phyloP scores from a whole-genome alignment of 2,888 invertebrate genomes.

The Cheilosia grossa region DNA sequence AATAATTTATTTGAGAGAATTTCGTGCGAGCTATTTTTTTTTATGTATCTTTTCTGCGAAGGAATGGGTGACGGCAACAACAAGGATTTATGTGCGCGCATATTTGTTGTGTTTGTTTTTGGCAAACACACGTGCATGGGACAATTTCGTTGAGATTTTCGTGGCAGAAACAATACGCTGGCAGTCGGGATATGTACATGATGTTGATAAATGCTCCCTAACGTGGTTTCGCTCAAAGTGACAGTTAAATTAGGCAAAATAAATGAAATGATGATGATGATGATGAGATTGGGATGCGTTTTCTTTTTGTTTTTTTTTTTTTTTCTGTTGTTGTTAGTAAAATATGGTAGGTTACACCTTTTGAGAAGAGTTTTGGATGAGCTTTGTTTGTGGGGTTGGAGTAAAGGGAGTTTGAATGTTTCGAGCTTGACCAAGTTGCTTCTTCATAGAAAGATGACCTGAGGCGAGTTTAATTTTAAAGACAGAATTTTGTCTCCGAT shows the following conservation, averaged over 20 bases:
- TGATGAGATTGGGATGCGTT: not conserved
- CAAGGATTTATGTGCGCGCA: conserved; percentile 46
- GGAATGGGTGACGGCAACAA: conserved; percentile 9
- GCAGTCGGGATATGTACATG: not conserved
- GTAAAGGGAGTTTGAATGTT: too few species aligned
- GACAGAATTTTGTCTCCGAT: too few species aligned
- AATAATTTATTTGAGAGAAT: conserved; percentile 54
- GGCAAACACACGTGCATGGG: conserved; percentile 48
- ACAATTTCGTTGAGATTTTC: conserved; percentile 35
- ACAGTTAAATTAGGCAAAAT: conserved; percentile 52
- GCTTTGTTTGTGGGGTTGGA: too few species aligned
- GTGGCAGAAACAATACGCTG: not conserved
- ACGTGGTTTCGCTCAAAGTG: conserved; percentile 46
- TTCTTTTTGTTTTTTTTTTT: not conserved
- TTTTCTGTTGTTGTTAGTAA: not conserved
- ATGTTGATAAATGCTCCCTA: conserved; percentile 44
- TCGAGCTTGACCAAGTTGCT: too few species aligned
- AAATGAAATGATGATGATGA: conserved; percentile 37
- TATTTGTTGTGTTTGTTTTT: conserved; percentile 40
- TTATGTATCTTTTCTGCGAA: not conserved
- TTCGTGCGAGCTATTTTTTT: not conserved
- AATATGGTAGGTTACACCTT: not conserved
- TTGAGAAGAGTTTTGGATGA: not conserved
- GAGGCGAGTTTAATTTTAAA: too few species aligned
- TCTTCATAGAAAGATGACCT: too few species aligned